Evolutionary conservation across 2,113 vertebrate genomes (phyloP).

Genomic region (Notothenia coriiceps): DNA sequence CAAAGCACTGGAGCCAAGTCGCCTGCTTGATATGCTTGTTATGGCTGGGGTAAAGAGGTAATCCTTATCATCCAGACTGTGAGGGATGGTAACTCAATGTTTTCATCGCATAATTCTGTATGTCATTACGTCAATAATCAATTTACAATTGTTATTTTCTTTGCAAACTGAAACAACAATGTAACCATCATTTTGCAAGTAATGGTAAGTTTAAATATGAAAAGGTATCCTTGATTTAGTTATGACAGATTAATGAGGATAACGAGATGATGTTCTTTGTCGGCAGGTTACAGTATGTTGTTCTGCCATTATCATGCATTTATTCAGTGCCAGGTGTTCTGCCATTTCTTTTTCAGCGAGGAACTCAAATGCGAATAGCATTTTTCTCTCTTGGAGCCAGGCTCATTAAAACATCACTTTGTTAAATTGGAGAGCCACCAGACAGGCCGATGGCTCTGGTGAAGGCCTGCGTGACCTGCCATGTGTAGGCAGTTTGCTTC

Average conservation of each 20-base stretch:
- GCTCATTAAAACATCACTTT: constrained; percentile 71
- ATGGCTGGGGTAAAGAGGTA: constrained; percentile 49
- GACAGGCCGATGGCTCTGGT: constrained; percentile 39
- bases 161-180: constrained; percentile 11
- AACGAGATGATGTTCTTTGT: constrained; percentile 33
- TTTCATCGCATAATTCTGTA: constrained; percentile 53
- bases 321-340: constrained; percentile 56
- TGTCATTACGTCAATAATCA: constrained; percentile 46
- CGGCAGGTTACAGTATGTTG: neutral
- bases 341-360: constrained; percentile 7
- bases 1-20: constrained; percentile 52
- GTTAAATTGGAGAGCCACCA: constrained; percentile 54
- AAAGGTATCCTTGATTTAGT: constrained; percentile 22
- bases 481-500: constrained; percentile 49
- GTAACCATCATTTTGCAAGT: neutral
- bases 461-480: constrained; percentile 43
- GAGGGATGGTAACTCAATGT: neutral
- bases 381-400: constrained; percentile 50
- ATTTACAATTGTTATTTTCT: constrained; percentile 35
- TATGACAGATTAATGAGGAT: constrained; percentile 18
- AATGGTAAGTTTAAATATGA: neutral
- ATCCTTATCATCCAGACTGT: constrained; percentile 33
- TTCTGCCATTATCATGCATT: constrained; percentile 45
- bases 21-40: constrained; percentile 58
- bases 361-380: constrained; percentile 46